Evolutionary conservation across 2,113 vertebrate species (phyloP).

Genomic region (Prunella himalayana): DNA sequence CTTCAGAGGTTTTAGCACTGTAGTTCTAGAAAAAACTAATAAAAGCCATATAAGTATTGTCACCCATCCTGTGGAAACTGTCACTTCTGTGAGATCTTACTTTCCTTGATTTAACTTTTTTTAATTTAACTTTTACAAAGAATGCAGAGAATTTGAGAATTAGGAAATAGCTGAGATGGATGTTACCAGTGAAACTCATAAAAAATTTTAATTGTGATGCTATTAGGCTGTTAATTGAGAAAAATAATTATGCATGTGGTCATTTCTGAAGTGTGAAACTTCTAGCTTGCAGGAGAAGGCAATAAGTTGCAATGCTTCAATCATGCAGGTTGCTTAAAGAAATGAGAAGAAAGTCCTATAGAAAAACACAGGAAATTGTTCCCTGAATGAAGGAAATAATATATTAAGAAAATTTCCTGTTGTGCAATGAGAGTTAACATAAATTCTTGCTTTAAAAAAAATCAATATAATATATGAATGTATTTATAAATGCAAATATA

Average conservation of each 20-base stretch:
- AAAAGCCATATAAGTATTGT: background rate
- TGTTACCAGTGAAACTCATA: background rate
- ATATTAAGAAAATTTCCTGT: background rate
- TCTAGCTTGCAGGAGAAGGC: background rate
- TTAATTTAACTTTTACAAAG: background rate
- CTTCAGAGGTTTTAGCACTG: background rate
- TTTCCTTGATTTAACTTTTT: background rate
- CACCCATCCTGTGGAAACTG: accelerated
- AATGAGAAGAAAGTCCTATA: background rate
- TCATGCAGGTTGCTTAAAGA: background rate
- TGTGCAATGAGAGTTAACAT: background rate
- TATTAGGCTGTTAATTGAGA: background rate
- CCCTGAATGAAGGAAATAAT: background rate
- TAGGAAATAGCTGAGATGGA: background rate
- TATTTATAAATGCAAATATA: background rate
- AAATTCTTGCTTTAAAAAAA: background rate
- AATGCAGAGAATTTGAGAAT: background rate
- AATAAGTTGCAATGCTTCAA: background rate
- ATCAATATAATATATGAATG: background rate
- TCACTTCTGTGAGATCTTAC: background rate
- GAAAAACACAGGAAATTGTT: background rate
- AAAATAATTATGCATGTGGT: background rate
- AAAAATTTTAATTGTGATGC: background rate
- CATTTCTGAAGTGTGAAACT: background rate
- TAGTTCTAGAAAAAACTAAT: background rate